Evolutionary conservation across 2,113 vertebrate species (phyloP).

Genomic region (Amazona vittata): DNA sequence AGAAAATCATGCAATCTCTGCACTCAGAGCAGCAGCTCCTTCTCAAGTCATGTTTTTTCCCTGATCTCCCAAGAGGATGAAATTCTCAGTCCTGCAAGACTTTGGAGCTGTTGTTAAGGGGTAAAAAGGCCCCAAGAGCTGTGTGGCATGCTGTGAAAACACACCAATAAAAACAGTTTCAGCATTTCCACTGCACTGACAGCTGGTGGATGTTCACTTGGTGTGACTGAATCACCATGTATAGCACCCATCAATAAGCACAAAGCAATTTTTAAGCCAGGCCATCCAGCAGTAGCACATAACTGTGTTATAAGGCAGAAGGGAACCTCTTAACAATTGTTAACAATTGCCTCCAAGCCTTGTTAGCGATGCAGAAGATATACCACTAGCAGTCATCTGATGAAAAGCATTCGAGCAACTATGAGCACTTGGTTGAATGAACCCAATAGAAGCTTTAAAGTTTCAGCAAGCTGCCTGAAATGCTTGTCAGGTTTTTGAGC

Average conservation of each 20-base stretch:
- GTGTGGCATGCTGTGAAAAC: rapidly evolving
- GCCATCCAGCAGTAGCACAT: background rate
- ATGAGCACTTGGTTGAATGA: background rate
- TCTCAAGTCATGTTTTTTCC: background rate
- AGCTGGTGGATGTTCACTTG: background rate
- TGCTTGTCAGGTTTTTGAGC: background rate
- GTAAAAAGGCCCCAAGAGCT: background rate
- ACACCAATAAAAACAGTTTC: background rate
- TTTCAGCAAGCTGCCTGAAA: background rate
- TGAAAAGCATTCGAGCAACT: background rate
- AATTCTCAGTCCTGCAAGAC: background rate
- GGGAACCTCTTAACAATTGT: too few species aligned
- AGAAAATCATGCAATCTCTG: background rate
- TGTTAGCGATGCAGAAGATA: rapidly evolving
- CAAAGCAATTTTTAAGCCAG: background rate
- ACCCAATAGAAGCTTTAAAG: background rate
- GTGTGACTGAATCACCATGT: background rate
- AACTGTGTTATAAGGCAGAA: background rate
- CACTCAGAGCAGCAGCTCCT: background rate
- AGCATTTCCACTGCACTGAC: background rate
- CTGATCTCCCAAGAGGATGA: background rate
- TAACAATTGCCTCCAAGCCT: background rate
- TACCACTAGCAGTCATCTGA: background rate
- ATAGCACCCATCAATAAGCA: background rate
- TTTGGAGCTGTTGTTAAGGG: rapidly evolving